Evolutionary conservation across 1,140 invertebrate species (phyloP), one percentile per base, ranked within the genome.

Genomic region (Cherax destructor): DNA sequence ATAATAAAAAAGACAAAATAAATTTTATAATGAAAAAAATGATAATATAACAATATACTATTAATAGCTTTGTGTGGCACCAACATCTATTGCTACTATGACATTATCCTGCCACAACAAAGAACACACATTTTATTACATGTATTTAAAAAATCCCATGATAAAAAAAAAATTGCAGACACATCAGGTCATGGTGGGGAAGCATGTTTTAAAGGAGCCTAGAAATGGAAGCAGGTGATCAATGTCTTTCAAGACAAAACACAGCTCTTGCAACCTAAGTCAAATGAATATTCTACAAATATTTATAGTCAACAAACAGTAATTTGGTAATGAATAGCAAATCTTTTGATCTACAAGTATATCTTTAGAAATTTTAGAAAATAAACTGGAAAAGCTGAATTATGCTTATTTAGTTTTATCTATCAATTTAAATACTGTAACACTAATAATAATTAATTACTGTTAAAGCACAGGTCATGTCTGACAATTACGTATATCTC

Each of bases 211-310:
- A 74, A 74, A 74, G 13, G 21, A 81, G 79, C 50, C 50, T 59
- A 81, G n/a, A 56, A 81, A 56, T 81, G 79, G 50, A 81, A 81
- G 79, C 79, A 81, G 79, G 56, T 81, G 56, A 50, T 81, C 50
- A 81, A 30, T 21, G n/a, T 74, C 69, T 7, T 30, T 21, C 1
- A 74, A 30, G 24, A 30, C n/a, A 4, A 74, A 74, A 74, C 16
- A 21, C 18, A 18, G 5, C 24, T 21, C 24, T 74, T n/a, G 24
- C 24, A 74, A 24, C 21, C 5, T 5, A 69, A 21, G 21, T 6
- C 69, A 56, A 56, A 56, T 56, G 52, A 7, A 56, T 56, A 56
- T 7, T 74, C 18, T 6, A 74, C 11, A 74, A 74, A 5, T 11
- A 74, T 41, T 41, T 41, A 41, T 41, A 41, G 30, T 74, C 18